Percentiles rank a stretch among this genome's conserved stretches.
These are phyloP conservation scores for Petrocephalus microphthalmus DNA, from an alignment of 2,113 vertebrate genomes.

Conservation along the genomic window DNA sequence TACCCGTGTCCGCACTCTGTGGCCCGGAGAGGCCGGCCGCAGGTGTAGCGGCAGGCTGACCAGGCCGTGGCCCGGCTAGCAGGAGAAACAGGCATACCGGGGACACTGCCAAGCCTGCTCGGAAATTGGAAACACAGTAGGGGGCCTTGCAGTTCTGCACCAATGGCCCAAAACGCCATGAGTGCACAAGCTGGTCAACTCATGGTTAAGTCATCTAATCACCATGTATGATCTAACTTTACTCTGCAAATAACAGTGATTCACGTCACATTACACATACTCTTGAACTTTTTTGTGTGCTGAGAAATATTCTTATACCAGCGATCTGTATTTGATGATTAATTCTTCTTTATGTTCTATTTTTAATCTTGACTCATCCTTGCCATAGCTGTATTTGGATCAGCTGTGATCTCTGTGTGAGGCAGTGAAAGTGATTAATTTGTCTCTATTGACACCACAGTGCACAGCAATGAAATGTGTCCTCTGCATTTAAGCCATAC, in stretches of 20 bases:
- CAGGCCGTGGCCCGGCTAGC: background rate
- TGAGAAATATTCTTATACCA: background rate
- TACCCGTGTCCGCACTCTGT: background rate
- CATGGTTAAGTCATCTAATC: background rate
- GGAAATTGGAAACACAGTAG: background rate
- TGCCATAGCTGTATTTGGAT: background rate
- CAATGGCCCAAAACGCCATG: background rate
- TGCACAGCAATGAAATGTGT: no score
- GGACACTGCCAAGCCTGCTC: no score
- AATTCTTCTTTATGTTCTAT: background rate
- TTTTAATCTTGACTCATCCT: background rate
- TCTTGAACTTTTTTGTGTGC: background rate
- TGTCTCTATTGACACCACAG: no score
- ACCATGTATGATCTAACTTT: background rate
- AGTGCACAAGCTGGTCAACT: background rate
- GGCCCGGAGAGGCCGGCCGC: background rate
- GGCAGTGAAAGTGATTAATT: no score
- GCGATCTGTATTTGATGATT: background rate
- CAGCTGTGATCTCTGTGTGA: background rate
- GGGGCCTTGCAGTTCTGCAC: background rate
- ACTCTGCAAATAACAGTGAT: background rate
- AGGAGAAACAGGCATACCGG: background rate
- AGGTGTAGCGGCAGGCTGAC: background rate
- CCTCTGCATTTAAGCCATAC: no score
- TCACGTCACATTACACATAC: background rate